Conservation (phyloP, 1,140 invertebrate genomes). For the Hylaeus anthracinus region DNA sequence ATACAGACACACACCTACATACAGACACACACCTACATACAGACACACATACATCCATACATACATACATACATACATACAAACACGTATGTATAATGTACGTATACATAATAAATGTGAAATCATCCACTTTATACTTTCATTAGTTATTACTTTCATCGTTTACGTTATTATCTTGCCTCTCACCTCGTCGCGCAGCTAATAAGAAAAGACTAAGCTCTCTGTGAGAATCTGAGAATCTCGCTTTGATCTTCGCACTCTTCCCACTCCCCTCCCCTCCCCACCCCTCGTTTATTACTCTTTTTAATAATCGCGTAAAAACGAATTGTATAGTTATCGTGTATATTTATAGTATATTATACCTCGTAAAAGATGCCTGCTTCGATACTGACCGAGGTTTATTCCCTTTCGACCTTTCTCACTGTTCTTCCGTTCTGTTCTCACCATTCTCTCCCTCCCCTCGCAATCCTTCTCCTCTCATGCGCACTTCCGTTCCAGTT, state of each 20-base stretch:
- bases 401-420: not conserved
- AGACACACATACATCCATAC: constrained; percentile 34
- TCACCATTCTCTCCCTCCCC: not conserved
- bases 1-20: constrained; percentile 40
- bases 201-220: constrained; percentile 77
- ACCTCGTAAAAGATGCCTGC: constrained; percentile 19
- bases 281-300: not conserved
- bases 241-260: not conserved
- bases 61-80: constrained; percentile 34
- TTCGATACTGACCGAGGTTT: constrained; percentile 13
- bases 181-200: constrained; percentile 61
- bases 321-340: constrained; percentile 31
- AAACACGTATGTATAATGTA: constrained; percentile 59
- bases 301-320: constrained; percentile 35
- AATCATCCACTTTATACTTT: constrained; percentile 55
- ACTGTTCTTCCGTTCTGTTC: not conserved
- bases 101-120: constrained; percentile 69
- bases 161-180: not conserved
- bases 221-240: constrained; percentile 67
- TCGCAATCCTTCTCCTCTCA: not conserved
- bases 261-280: too few relatives aligned
- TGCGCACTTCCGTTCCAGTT: too few relatives aligned
- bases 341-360: constrained; percentile 34
- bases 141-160: constrained; percentile 26
- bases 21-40: constrained; percentile 32